Percentiles rank a stretch among this genome's conserved stretches.
These are phyloP conservation scores for Grantiella picta DNA, from an alignment of 2,113 vertebrate genomes.

Conservation along the genomic window DNA sequence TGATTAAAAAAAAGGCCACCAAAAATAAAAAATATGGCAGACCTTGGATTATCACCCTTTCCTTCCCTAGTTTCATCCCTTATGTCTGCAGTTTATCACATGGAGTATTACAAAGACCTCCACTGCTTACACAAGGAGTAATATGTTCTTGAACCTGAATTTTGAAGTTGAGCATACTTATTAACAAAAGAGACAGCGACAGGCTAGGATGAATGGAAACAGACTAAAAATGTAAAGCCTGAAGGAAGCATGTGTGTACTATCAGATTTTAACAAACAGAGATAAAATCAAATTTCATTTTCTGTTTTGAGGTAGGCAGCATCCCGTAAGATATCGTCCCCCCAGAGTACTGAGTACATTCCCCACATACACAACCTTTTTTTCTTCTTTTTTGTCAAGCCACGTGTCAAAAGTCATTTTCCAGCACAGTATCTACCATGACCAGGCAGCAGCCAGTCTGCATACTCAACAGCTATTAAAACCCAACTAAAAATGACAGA, in stretches of 20 bases:
- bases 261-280: neutral
- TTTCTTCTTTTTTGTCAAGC: neutral
- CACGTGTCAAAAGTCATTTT: neutral
- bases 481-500: neutral
- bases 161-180: neutral
- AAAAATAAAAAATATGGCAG: neutral
- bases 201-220: neutral
- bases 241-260: neutral
- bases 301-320: neutral
- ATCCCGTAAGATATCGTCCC: neutral
- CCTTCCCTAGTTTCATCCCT: neutral
- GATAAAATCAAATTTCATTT: neutral
- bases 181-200: neutral
- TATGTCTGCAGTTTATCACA: neutral
- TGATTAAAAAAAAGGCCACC: neutral
- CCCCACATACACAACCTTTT: rapidly evolving
- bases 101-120: neutral
- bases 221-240: neutral
- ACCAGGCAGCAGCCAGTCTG: neutral
- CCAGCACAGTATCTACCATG: neutral
- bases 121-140: neutral
- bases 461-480: neutral
- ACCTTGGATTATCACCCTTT: neutral
- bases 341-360: neutral
- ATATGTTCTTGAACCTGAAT: neutral